These are phyloP conservation scores for Aphis craccivora DNA, from an alignment of 1,140 invertebrate genomes.

Conservation along the genomic window DNA sequence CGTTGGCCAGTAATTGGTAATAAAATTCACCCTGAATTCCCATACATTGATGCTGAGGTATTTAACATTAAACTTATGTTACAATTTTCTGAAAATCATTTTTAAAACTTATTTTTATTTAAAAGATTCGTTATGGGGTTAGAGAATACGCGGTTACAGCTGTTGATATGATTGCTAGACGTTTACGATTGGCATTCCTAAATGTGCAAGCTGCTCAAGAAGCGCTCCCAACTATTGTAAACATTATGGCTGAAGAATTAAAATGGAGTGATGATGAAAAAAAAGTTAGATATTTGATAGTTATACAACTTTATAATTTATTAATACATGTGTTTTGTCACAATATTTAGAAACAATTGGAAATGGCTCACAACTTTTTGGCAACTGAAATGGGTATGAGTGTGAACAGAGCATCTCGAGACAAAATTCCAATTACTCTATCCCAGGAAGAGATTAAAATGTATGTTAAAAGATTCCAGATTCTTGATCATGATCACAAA, in stretches of 20 bases:
- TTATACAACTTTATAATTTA: not conserved
- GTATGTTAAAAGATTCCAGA: constrained; percentile 94
- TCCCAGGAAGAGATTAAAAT: constrained; percentile 93
- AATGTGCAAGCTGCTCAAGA: constrained; percentile 97
- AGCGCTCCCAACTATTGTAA: constrained; percentile 87
- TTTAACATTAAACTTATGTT: not conserved
- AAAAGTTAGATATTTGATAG: constrained; percentile 65
- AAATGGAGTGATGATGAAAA: constrained; percentile 89
- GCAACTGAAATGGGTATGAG: constrained; percentile 96
- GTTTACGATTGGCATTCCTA: constrained; percentile 92
- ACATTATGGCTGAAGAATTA: constrained; percentile 96
- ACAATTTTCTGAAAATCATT: not conserved
- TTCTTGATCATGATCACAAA: constrained; percentile 94
- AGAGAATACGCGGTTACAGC: constrained; percentile 96
- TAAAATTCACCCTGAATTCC: constrained; percentile 96
- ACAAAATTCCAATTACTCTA: constrained; percentile 91
- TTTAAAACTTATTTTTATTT: constrained; percentile 56
- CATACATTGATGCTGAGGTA: constrained; percentile 98
- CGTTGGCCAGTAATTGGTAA: constrained; percentile 96
- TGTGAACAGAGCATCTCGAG: constrained; percentile 86
- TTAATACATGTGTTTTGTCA: not conserved
- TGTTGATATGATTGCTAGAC: constrained; percentile 94
- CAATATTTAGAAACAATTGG: constrained; percentile 74
- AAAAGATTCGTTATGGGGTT: constrained; percentile 84
- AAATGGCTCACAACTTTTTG: constrained; percentile 83